Evolutionary conservation across 2,113 vertebrate genomes (phyloP), one percentile per base, ranked within the genome.

Genomic region (Daphoenositta chrysoptera): DNA sequence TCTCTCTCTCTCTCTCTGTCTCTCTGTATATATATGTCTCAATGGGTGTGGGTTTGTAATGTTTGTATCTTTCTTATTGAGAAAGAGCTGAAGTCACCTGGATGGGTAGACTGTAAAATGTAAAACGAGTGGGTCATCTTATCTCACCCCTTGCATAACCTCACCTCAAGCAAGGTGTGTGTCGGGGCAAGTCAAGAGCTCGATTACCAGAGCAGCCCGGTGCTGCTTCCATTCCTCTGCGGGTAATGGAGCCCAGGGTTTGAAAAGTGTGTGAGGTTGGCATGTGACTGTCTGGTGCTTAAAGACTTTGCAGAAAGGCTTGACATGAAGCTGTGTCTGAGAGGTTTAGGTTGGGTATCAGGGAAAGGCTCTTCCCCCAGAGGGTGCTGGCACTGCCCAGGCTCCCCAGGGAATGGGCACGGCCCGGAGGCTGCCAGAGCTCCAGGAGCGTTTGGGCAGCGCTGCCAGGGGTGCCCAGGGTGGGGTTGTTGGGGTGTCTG

Each of bases 1-100:
- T 8, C 9, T 61, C 33, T 68, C 22, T 65, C 7, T 73, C 16
- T 63, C 3, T 60, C 26, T 44, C 2, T 40, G 1, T n/a, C n/a
- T n/a, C n/a, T 54, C 2, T 40, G 1, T n/a, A 5, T 48, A 3
- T 3, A 0, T 68, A 2, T 21, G 5, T 66, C 24, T 87, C 18
- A 61, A 3, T 19, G 27, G 12, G 27, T 2, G 2, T 15, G 61
- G 53, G 68, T 77, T 64, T 88, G 42, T 65, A 54, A 53, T 73
- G n/a, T 45, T 57, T 45, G 33, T 53, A 23, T 28, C 33, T 56
- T 89, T 47, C 45, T 66, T 45, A 45, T 6, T 53, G 45, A 50
- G 44, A 44, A 89, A 84, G 84, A 53, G 33, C 40, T 48, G 40
- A 79, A 88, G 53, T 39, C 58, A 45, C n/a, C 6, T 47, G 9